Conservation (phyloP, 2,797 vertebrate genomes). For the Heliangelus exortis region DNA sequence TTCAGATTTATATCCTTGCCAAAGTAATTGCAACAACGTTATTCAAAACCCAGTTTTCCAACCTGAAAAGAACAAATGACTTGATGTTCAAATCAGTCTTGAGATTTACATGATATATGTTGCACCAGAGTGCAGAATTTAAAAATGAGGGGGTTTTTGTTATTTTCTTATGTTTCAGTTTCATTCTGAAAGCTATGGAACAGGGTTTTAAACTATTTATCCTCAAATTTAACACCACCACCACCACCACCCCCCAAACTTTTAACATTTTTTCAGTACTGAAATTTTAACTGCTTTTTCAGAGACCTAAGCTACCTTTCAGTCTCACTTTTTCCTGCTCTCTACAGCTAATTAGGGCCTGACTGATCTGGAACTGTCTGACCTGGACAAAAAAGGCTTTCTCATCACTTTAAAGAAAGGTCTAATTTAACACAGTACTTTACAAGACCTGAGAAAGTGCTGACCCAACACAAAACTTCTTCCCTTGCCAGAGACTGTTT, state of each 20-base stretch:
- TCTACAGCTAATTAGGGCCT: neutral
- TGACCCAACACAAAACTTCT: neutral
- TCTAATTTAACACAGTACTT: neutral
- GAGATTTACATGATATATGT: neutral
- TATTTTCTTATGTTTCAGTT: neutral
- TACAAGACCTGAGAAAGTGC: neutral
- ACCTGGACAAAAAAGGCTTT: neutral
- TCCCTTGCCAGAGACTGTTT: neutral
- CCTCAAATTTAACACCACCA: neutral
- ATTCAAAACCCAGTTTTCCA: neutral
- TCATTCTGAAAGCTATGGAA: neutral
- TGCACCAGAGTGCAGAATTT: neutral
- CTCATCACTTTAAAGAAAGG: neutral
- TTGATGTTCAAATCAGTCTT: neutral
- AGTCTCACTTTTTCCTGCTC: neutral
- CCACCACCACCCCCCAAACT: accelerated
- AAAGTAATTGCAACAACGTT: neutral
- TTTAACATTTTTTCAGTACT: neutral
- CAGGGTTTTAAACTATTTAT: neutral
- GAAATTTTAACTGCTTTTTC: neutral
- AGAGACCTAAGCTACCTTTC: neutral
- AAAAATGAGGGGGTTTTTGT: neutral
- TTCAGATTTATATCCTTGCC: neutral
- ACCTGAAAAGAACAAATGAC: neutral
- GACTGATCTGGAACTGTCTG: neutral